Evolutionary conservation across 1,140 invertebrate species (phyloP).

Genomic region (Drosophila bocki): DNA sequence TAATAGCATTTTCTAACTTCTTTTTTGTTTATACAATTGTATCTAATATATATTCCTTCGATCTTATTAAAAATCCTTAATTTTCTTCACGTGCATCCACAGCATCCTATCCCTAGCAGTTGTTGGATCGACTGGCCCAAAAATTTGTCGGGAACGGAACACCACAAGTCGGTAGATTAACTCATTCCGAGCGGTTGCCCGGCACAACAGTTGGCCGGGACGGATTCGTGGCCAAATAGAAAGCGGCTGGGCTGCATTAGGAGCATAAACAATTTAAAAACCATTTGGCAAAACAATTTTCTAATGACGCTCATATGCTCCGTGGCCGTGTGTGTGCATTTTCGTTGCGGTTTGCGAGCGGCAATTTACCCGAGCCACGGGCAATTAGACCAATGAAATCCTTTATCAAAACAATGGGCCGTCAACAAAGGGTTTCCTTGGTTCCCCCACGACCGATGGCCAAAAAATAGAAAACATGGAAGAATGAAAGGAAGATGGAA

Average conservation of each 20-base stretch:
- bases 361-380: slow-evolving; percentile 55
- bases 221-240: slow-evolving; percentile 56
- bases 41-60: too few relatives aligned
- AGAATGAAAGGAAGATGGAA: slow-evolving; percentile 42
- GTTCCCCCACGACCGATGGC: background rate
- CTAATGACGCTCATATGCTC: slow-evolving; percentile 79
- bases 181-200: slow-evolving; percentile 62
- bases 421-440: slow-evolving; percentile 59
- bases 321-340: slow-evolving; percentile 52
- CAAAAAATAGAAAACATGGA: slow-evolving; percentile 15
- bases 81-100: background rate
- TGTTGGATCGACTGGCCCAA: slow-evolving; percentile 62
- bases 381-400: slow-evolving; percentile 61
- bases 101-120: slow-evolving; percentile 50
- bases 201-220: slow-evolving; percentile 67
- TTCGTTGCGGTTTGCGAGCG: slow-evolving; percentile 75
- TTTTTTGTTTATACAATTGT: background rate
- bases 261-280: slow-evolving; percentile 81
- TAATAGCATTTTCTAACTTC: too few relatives aligned
- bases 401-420: slow-evolving; percentile 59
- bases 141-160: slow-evolving; percentile 44
- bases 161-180: slow-evolving; percentile 68
- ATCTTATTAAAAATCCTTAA: background rate
- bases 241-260: slow-evolving; percentile 62
- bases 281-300: slow-evolving; percentile 83